Base-by-base conservation (phyloP, 2,797 vertebrate genomes). In the Xiphorhynchus erythropygius region DNA sequence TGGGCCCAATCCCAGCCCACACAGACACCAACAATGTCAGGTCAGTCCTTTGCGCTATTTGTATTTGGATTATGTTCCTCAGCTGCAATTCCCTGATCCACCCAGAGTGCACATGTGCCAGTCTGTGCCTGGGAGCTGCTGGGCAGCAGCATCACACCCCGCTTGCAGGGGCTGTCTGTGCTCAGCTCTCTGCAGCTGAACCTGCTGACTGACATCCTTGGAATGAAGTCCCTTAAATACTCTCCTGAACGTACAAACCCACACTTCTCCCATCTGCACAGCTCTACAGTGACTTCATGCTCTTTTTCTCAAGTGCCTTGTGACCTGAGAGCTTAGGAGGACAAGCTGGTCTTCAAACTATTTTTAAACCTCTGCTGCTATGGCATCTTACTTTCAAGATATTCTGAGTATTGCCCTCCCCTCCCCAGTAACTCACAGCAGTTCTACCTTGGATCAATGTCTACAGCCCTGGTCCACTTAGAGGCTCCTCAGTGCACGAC, bases 11-110 rank as follows among this genome's bases (percentile, higher is more conserved):
- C 70, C 49, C 65, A 70, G 15, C 15, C 35, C 3, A 2, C 41
- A 7, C 4, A 32, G 52, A n/a, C 32, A 55, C 17, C 19, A 13
- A 0, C 21, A 25, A 1, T 0, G 0, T 3, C 11, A 15, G 41
- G 11, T 25, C 28, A 16, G 44, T 18, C 44, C 73, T 73, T 52
- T 12, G 28, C 10, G 7, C 27, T 10, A 0, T 22, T 10, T n/a
- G 35, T 18, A 4, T 28, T 13, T 70, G 70, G 65, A 3, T 47
- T 52, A 0, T 7, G 23, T 50, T 44, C 50, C 63, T 78, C 32
- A 13, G 12, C 37, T 50, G 37, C 9, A 1, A 2, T 11, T 14
- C 62, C 53, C 53, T 2, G 18, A 7, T 22, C n/a, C 56, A 11
- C 32, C 11, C 1, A 4, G 49, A 0, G 6, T 18, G 37, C 39